Base-by-base conservation (phyloP, 2,888 invertebrate genomes). In the Marasmarcha lunaedactyla region DNA sequence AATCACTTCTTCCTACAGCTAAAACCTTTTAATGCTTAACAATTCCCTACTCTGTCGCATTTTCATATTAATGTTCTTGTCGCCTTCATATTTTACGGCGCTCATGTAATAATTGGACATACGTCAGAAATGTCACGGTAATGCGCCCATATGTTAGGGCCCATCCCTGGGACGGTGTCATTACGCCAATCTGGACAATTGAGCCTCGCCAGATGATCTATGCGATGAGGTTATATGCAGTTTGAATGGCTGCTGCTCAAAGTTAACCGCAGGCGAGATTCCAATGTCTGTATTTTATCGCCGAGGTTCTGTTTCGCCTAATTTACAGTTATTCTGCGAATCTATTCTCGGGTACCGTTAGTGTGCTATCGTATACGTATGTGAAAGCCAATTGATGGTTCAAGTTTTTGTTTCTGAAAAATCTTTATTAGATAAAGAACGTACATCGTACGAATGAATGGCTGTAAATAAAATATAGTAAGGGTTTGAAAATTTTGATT, bases 81-180 rank as follows among this genome's bases (percentile, higher is more conserved):
- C 55, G 59, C 57, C 57, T 76, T 74, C 71, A 78, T 79, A 77
- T 76, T 76, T 76, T 74, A 74, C 73, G 55, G 61, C 58, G 57
- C 63, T 74, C 76, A 56, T 65, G 73, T 71, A 71, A 71, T 79
- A 79, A 79, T 79, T 78, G 78, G 76, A 76, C 72, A 74, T 70
- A 72, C 71, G 77, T 78, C 79, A 77, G 66, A 67, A 66, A 61
- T 71, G 78, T 74, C 71, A 67, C 61, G 60, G 67, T 77, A 78
- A 81, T 81, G 68, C 63, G 74, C 66, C 59, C 71, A 67, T 79
- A 77, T 59, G 74, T 78, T 69, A 78, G 71, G 55, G 55, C 60
- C 62, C 57, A 61, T 72, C 66, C 63, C 55, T 52, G 51, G 63
- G 69, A 70, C 50, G 60, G 69, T 74, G 76, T 72, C 76, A 71